Base-by-base conservation (phyloP, 2,888 invertebrate species). In the Campaea margaritaria region DNA sequence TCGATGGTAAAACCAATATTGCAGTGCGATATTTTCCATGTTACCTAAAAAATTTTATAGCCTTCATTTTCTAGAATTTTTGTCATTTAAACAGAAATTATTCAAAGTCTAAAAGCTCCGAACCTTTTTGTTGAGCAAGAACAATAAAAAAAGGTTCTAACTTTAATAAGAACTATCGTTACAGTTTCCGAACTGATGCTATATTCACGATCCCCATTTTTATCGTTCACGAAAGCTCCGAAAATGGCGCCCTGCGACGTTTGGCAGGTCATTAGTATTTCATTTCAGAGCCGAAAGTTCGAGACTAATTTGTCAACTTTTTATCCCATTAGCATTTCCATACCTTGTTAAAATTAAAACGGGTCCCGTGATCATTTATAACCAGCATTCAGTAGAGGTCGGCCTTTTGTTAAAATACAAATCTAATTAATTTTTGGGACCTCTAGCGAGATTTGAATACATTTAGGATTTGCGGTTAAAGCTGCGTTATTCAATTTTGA, bases 401-500 rank as follows among this genome's bases (percentile, higher is more conserved):
- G 58, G n/a, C 27, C 55, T 52, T 64, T 55, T 68, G 57, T 48
- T n/a, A 36, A 52, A 54, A 52, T 58, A 57, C 51, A 55, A 62
- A 64, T 52, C 52, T 62, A 62, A 64, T 65, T 65, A 65, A 62
- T 59, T 52, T 58, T 51, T 47, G 60, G 48, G 52, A 56, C 54
- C 45, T 53, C 27, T 54, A 54, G 38, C 41, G 45, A 48, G 48
- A 49, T 59, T 54, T 49, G 49, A 59, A 59, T 59, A 59, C 36
- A 52, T 51, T 60, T 60, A 42, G n/a, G 50, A 46, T 44, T 45
- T 46, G 55, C 50, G 59, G 53, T 50, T 41, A 45, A 38, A 28
- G 46, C 39, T 45, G 15, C 44, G 46, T 34, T 38, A 44, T 57
- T 50, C 41, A 51, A 57, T 51, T 51, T 14, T 11, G 45, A 34